Conservation (phyloP, 2,113 vertebrate species). For the Bagarius yarrelli region DNA sequence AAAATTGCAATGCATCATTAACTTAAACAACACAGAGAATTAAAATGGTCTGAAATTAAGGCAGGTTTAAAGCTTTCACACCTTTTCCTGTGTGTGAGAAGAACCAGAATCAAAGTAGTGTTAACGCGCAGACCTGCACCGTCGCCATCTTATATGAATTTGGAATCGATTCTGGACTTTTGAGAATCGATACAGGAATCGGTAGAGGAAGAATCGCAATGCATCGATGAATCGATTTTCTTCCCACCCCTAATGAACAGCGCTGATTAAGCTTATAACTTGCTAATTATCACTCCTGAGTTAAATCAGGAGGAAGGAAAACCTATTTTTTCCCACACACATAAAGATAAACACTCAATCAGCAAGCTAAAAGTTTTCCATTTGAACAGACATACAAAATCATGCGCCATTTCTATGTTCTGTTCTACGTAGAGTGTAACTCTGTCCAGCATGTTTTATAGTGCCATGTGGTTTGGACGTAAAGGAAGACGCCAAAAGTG, state of each 20-base stretch:
- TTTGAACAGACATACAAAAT: neutral
- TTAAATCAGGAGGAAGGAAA: neutral
- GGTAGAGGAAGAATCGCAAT: no score
- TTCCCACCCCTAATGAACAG: neutral
- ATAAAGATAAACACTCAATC: neutral
- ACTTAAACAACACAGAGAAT: constrained; percentile 6
- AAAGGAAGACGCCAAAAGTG: no score
- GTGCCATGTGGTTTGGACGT: neutral
- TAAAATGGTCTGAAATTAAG: neutral
- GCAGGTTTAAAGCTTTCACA: constrained; percentile 2
- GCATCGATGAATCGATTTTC: no score
- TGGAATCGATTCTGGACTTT: no score
- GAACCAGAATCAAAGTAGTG: neutral
- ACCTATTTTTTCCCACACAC: neutral
- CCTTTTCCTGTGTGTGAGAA: neutral
- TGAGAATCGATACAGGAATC: no score
- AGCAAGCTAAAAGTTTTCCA: neutral
- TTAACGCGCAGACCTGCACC: no score
- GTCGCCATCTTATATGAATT: no score
- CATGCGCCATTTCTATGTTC: neutral
- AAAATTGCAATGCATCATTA: constrained; percentile 60
- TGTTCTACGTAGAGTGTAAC: no score
- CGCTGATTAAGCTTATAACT: neutral
- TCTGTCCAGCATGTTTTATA: neutral
- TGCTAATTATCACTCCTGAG: neutral